Conservation (phyloP, 2,797 vertebrate genomes). For the Darevskia nairensis region DNA sequence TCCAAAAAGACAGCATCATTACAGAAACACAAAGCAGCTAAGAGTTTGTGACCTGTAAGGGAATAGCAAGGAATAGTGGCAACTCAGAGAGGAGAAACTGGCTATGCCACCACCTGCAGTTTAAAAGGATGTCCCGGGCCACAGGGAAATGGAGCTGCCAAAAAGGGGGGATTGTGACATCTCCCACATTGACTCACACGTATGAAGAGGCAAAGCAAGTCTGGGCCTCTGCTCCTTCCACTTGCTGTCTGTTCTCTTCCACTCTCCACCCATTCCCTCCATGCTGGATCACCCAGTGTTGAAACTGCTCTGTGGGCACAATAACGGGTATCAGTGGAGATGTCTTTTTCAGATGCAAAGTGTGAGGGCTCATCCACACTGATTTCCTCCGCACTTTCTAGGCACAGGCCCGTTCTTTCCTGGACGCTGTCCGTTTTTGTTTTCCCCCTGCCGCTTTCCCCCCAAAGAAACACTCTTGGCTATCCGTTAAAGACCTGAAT, state of each 20-base stretch:
- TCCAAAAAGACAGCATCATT: neutral
- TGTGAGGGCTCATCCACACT: neutral
- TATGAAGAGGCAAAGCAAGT: conserved; percentile 71
- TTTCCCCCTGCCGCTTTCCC: too few relatives aligned
- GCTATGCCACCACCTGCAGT: too few relatives aligned
- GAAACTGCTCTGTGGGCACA: conserved; percentile 49
- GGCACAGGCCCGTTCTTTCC: too few relatives aligned
- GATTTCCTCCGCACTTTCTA: too few relatives aligned
- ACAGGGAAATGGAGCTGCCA: neutral
- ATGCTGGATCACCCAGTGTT: conserved; percentile 58
- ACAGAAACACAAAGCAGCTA: neutral
- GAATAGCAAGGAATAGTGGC: neutral
- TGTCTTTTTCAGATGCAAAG: neutral
- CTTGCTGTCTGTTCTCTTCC: conserved; percentile 44
- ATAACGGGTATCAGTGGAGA: neutral
- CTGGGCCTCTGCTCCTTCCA: conserved; percentile 65
- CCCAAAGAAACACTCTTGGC: too few relatives aligned
- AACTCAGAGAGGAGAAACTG: too few relatives aligned
- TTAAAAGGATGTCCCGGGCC: too few relatives aligned
- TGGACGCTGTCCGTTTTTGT: too few relatives aligned
- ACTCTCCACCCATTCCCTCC: conserved; percentile 59
- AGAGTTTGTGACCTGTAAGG: neutral
- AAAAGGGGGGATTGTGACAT: accelerated
- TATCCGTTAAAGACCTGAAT: too few relatives aligned
- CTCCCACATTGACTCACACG: conserved; percentile 42